Percentiles rank a stretch among this genome's conserved stretches.
Evolutionary conservation across 2,888 invertebrate genomes (phyloP).

Genomic region (Fragum fragum): DNA sequence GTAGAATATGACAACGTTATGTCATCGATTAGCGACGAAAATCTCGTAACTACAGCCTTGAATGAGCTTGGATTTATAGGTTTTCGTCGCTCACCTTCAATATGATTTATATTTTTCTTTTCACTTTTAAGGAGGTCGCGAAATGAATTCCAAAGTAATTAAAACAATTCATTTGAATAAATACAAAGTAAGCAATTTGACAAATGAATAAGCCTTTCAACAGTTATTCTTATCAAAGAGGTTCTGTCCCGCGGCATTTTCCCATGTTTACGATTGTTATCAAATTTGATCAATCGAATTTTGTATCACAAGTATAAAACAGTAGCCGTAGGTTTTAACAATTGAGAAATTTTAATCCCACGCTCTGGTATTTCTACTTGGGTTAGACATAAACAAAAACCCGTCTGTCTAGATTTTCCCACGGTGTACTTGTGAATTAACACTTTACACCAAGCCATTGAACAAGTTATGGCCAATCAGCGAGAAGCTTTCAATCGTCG

Average conservation of each 20-base stretch:
- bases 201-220: too few relatives aligned
- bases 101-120: too few relatives aligned
- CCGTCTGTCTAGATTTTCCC: slow-evolving; percentile 62
- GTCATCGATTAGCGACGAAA: too few relatives aligned
- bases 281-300: not conserved
- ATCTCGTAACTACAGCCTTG: too few relatives aligned
- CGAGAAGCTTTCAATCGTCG: slow-evolving; percentile 34
- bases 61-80: too few relatives aligned
- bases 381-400: slow-evolving; percentile 43
- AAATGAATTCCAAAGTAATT: too few relatives aligned
- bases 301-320: not conserved
- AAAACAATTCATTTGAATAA: too few relatives aligned
- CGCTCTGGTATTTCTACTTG: slow-evolving; percentile 7
- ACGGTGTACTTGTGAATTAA: slow-evolving; percentile 78
- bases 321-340: not conserved
- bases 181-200: too few relatives aligned
- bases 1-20: too few relatives aligned
- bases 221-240: not conserved
- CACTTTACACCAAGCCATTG: slow-evolving; percentile 63
- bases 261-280: not conserved
- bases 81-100: too few relatives aligned
- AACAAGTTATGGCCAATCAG: slow-evolving; percentile 67
- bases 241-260: not conserved
- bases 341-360: slow-evolving; percentile 22
- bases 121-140: too few relatives aligned